These are phyloP conservation scores for Bolborhynchus lineola DNA, from an alignment of 2,113 vertebrate genomes.

Conservation along the genomic window DNA sequence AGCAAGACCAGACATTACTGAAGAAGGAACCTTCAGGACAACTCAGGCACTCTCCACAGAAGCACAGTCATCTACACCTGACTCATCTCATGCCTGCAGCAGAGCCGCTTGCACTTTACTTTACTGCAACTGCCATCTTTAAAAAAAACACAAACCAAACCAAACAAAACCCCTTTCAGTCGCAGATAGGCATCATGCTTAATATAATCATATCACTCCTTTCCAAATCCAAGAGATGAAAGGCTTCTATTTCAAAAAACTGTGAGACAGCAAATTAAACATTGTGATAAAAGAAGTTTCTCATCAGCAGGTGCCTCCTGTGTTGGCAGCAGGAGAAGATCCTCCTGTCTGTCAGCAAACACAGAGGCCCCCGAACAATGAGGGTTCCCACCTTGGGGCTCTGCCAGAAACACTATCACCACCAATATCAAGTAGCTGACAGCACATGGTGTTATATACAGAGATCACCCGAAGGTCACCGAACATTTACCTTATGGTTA, in stretches of 20 bases:
- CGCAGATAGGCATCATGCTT: slow-evolving; percentile 10
- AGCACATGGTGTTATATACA: background rate
- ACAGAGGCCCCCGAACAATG: background rate
- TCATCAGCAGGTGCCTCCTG: slow-evolving; percentile 33
- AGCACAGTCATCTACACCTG: background rate
- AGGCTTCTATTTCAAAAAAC: slow-evolving; percentile 25
- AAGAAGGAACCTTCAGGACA: background rate
- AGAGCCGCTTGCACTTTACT: background rate
- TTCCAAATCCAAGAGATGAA: slow-evolving; percentile 2
- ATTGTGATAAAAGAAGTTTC: slow-evolving; percentile 13
- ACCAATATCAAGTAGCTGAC: slow-evolving; percentile 13
- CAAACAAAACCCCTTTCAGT: background rate
- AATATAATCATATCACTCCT: background rate
- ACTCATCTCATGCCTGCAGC: background rate
- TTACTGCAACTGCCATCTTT: background rate
- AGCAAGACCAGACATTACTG: background rate
- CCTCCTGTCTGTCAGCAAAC: slow-evolving; percentile 24
- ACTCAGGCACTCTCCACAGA: background rate
- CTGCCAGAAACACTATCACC: slow-evolving; percentile 18
- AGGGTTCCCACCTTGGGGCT: slow-evolving; percentile 10
- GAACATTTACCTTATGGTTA: slow-evolving; percentile 7
- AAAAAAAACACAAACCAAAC: background rate
- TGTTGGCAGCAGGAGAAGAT: slow-evolving; percentile 7
- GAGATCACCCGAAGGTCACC: slow-evolving; percentile 14
- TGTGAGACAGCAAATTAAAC: slow-evolving; percentile 31